Percentiles rank a stretch among this genome's conserved stretches.
Conservation (phyloP, 2,113 vertebrate genomes). For the Tringa solitaria region DNA sequence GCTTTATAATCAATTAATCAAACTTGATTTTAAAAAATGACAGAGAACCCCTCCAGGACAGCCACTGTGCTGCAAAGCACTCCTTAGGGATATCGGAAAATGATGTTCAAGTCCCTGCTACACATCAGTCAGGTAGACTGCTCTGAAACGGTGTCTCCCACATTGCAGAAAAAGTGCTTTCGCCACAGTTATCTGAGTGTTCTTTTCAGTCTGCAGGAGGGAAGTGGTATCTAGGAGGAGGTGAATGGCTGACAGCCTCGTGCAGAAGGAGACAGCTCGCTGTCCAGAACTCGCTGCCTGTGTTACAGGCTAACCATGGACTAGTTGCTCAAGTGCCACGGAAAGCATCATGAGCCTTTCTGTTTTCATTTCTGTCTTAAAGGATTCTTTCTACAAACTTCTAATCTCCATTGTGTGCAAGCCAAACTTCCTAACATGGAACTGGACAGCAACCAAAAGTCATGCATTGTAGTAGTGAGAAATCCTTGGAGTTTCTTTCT, state of each 20-base stretch:
- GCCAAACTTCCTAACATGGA: neutral
- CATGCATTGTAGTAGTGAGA: neutral
- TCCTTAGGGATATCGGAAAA: neutral
- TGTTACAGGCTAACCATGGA: neutral
- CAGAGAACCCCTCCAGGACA: neutral
- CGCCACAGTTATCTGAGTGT: neutral
- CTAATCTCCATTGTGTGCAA: neutral
- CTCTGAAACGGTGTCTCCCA: neutral
- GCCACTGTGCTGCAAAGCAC: neutral
- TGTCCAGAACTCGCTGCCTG: neutral
- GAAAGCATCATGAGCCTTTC: neutral
- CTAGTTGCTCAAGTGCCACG: neutral
- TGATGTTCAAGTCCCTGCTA: neutral
- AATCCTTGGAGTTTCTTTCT: neutral
- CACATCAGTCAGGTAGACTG: neutral
- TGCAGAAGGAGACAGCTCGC: neutral
- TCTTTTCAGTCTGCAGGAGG: neutral
- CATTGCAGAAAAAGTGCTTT: neutral
- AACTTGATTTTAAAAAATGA: neutral
- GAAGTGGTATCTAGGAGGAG: neutral
- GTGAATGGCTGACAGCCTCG: neutral
- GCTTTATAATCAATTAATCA: slow-evolving; percentile 15
- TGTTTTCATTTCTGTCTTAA: neutral
- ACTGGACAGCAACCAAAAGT: neutral
- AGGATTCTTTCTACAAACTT: neutral